Base-by-base conservation (phyloP, 2,797 vertebrate species). In the Scolopax rusticola region DNA sequence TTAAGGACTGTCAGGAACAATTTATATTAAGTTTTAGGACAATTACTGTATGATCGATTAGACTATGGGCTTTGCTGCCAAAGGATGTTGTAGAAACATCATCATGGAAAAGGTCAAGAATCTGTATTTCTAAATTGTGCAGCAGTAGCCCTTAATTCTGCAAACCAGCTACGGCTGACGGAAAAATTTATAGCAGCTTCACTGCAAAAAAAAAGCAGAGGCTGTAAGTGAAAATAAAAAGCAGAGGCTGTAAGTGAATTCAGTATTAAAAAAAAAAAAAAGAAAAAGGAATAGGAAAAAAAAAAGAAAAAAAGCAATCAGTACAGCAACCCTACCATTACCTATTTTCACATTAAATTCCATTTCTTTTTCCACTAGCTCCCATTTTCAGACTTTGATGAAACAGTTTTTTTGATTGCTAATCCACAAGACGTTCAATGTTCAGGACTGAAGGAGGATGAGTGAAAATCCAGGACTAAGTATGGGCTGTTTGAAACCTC, bases 281-380 rank as follows among this genome's bases (percentile, higher is more conserved):
- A 17, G 16, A 14, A 48, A 63, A 68, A 18, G 15, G 9, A 18
- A 10, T 25, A 28, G 8, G n/a, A 12, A 36, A 15, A 32, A 15
- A 32, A 15, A 6, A 25, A 5, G 5, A 11, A 24, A 41, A 45
- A 67, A 71, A 18, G 6, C 32, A 94, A 77, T 88, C 85, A 87
- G 59, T 84, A 82, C 43, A 88, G 28, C 43, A 90, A 50, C 30
- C 13, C 20, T 61, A 64, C 63, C 48, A 82, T 93, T 89, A 87
- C 60, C 45, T 93, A 36, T 94, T 91, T 93, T 94, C 85, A 84
- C 74, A 87, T 95, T 90, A 95, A 91, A 95, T 92, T 96, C 73
- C 8, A 28, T 93, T 95, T 88, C 45, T 84, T 91, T 96, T 94
- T 78, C 15, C 32, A 38, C 53, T 90, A 71, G 17, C 38, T 93